phyloP scores from a whole-genome alignment of 2,888 invertebrate genomes.

The Dolomedes plantarius region DNA sequence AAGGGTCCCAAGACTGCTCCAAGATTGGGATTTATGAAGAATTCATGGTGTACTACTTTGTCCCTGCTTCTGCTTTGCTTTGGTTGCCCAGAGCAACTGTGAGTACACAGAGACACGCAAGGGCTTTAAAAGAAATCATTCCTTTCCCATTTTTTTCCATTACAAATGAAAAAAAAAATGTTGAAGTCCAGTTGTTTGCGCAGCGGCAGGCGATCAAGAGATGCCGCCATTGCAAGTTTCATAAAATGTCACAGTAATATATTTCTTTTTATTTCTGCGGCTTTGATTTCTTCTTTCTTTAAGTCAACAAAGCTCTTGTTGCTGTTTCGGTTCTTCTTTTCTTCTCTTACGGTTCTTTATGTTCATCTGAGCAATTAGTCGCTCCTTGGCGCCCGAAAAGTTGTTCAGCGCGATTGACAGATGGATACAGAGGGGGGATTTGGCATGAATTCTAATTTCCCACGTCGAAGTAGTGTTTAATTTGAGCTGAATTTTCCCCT shows the following conservation, averaged over 20 bases:
- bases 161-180: neutral
- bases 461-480: constrained; percentile 38
- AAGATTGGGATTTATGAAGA: constrained; percentile 40
- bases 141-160: neutral
- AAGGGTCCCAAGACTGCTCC: constrained; percentile 48
- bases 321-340: neutral
- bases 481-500: neutral
- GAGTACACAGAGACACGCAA: constrained; percentile 34
- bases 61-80: constrained; percentile 16
- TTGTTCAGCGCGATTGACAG: constrained; percentile 45
- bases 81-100: constrained; percentile 55
- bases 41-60: constrained; percentile 55
- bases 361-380: constrained; percentile 60
- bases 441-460: constrained; percentile 20
- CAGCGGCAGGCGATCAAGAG: constrained; percentile 27
- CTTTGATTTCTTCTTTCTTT: constrained; percentile 16
- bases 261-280: neutral
- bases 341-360: constrained; percentile 56
- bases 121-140: constrained; percentile 2
- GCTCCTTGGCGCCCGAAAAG: constrained; percentile 41
- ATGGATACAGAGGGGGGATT: constrained; percentile 29
- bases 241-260: constrained; percentile 60
- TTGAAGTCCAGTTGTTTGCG: constrained; percentile 27
- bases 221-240: constrained; percentile 31
- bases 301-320: constrained; percentile 10